phyloP scores from a whole-genome alignment of 2,113 vertebrate species.

The Glareola pratincola region DNA sequence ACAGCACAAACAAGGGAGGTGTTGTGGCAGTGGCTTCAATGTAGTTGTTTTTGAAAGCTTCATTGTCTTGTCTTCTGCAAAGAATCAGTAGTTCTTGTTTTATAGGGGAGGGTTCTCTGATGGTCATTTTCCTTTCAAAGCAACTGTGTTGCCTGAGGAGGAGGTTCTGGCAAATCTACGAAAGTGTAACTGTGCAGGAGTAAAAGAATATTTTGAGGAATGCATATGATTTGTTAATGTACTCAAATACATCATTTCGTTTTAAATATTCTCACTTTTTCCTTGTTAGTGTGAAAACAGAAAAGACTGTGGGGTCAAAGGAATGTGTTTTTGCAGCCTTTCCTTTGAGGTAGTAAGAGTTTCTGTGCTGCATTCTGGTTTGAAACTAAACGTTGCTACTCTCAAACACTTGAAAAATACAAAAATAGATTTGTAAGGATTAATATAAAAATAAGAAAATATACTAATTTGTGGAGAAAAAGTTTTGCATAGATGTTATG shows the following conservation, averaged over 20 bases:
- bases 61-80: background rate
- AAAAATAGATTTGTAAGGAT: background rate
- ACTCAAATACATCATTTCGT: background rate
- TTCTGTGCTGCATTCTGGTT: background rate
- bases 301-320: background rate
- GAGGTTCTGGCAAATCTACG: background rate
- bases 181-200: background rate
- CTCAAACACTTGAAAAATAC: background rate
- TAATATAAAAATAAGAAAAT: background rate
- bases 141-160: background rate
- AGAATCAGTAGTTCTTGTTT: background rate
- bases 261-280: background rate
- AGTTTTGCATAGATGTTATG: background rate
- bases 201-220: background rate
- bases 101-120: background rate
- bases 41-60: background rate
- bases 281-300: background rate
- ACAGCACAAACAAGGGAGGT: background rate
- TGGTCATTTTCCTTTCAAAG: background rate
- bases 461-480: background rate
- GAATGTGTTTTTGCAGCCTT: background rate
- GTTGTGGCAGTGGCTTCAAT: background rate
- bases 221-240: background rate
- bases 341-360: background rate
- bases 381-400: background rate